phyloP scores from a whole-genome alignment of 1,140 invertebrate species.

The Gonatopus flavifemur region DNA sequence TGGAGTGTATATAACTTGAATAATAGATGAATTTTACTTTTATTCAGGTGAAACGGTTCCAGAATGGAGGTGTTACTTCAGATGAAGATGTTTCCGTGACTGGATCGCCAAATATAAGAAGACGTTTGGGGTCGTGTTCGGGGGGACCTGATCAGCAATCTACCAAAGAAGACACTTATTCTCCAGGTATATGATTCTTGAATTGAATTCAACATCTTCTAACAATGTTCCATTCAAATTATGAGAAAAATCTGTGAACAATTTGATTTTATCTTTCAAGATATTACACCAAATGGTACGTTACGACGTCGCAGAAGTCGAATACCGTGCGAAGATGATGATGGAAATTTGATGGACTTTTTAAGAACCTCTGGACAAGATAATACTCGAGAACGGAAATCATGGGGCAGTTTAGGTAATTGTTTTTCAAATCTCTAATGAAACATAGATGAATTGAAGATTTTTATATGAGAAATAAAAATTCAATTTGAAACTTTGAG shows the following conservation, averaged over 20 bases:
- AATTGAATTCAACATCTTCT: background rate
- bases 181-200: constrained; percentile 63
- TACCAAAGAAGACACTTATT: constrained; percentile 68
- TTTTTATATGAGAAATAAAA: constrained; percentile 13
- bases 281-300: constrained; percentile 87
- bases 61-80: constrained; percentile 60
- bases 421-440: background rate
- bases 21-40: constrained; percentile 2
- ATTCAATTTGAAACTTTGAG: too few relatives aligned
- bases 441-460: constrained; percentile 7
- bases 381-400: constrained; percentile 76
- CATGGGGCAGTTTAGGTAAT: constrained; percentile 78
- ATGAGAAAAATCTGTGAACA: background rate
- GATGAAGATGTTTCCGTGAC: constrained; percentile 67
- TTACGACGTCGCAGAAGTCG: constrained; percentile 77
- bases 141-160: constrained; percentile 56
- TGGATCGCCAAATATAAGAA: constrained; percentile 69
- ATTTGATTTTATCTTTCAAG: constrained; percentile 50
- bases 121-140: constrained; percentile 68
- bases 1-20: too few relatives aligned
- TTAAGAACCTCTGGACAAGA: constrained; percentile 75
- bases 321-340: constrained; percentile 81
- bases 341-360: constrained; percentile 84
- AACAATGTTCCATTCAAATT: background rate
- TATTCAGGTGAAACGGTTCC: constrained; percentile 54